Percentiles rank a stretch among this genome's conserved stretches.
These are phyloP conservation scores for Propithecus deckenii DNA, from an alignment of 2,797 vertebrate genomes.

Conservation along the genomic window DNA sequence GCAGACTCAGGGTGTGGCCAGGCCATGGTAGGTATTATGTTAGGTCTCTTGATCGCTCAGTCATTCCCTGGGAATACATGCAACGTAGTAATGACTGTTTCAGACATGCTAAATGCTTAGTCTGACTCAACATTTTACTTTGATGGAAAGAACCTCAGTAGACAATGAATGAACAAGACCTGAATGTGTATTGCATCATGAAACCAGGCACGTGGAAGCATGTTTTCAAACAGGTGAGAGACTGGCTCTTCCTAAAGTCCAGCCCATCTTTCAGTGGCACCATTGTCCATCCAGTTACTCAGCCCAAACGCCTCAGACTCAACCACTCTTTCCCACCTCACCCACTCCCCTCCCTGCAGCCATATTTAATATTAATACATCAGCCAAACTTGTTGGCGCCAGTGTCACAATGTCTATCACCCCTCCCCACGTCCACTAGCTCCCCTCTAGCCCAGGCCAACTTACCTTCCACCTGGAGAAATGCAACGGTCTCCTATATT, in stretches of 20 bases:
- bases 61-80: neutral
- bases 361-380: neutral
- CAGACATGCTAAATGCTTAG: neutral
- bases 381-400: neutral
- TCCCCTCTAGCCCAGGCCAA: neutral
- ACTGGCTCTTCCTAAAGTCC: neutral
- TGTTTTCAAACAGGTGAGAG: neutral
- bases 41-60: neutral
- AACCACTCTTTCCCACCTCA: neutral
- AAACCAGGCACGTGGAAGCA: constrained; percentile 20
- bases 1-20: neutral
- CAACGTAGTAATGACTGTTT: neutral
- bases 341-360: fast-evolving
- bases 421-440: neutral
- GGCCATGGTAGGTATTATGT: neutral
- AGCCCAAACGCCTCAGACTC: neutral
- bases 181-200: neutral
- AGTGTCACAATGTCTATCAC: neutral
- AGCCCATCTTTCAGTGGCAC: neutral
- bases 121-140: constrained; percentile 28
- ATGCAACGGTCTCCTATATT: neutral
- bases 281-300: neutral
- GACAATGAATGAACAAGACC: neutral
- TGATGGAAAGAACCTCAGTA: neutral
- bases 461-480: neutral